Base-by-base conservation (phyloP, 2,888 invertebrate genomes). In the Apantesis nais region DNA sequence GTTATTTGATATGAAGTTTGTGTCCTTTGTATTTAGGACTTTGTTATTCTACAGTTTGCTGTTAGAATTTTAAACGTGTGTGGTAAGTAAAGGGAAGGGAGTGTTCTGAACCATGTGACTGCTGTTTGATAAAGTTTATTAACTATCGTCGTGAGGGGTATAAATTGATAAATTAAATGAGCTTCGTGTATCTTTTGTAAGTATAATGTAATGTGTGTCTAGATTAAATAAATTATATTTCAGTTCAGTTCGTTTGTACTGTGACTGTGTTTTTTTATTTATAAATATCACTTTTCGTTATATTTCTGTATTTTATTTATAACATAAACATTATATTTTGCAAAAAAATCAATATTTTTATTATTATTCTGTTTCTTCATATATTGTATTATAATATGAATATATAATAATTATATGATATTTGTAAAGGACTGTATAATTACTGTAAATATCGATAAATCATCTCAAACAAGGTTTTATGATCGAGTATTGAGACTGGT, bases 401-500 rank as follows among this genome's bases (percentile, higher is more conserved):
- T 80, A 74, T 81, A 74, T 68, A 58, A 52, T 58, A 61, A 75
- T 67, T 66, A 25, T 67, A 34, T 73, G 29, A 65, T 66, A 19
- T 70, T 66, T 68, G 48, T 25, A 52, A 67, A 61, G 37, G 71
- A 73, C 68, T 78, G 73, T 70, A 77, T 41, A 68, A 60, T 52
- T 63, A 61, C 16, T 77, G 75, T 77, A 74, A 71, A 75, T 78
- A 76, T 78, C 69, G 69, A 71, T 64, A 67, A 55, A 67, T 63
- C 72, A 62, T 69, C 74, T 79, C 83, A 76, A 69, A 64, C 58
- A 64, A 69, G 73, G 64, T 78, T 78, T 66, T 71, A 37, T 67
- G 48, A 80, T 78, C 74, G 73, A 76, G 64, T 66, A 70, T 75
- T 68, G 79, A 85, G 82, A 83, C 78, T 84, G 82, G 80, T 39